Evolutionary conservation across 2,113 vertebrate genomes (phyloP).

Genomic region (Neotoma lepida): DNA sequence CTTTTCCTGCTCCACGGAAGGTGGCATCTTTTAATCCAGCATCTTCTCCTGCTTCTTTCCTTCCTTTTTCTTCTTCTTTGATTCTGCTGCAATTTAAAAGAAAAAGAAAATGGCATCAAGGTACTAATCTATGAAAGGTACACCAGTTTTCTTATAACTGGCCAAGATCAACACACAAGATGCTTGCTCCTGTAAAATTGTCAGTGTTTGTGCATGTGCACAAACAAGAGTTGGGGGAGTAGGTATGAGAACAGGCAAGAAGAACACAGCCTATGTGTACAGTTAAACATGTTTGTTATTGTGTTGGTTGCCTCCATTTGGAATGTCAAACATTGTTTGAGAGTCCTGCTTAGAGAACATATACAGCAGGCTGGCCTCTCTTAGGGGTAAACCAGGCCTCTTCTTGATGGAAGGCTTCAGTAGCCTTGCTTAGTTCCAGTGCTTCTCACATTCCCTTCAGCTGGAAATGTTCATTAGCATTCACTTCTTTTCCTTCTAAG

Average conservation of each 20-base stretch:
- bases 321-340: constrained; percentile 73
- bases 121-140: neutral
- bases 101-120: neutral
- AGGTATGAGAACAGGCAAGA: neutral
- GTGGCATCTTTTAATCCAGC: constrained; percentile 84
- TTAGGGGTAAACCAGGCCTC: constrained; percentile 70
- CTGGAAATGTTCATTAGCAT: neutral
- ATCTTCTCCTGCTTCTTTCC: constrained; percentile 91
- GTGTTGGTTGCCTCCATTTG: constrained; percentile 52
- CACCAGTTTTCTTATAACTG: neutral
- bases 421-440: neutral
- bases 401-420: constrained; percentile 63
- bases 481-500: constrained; percentile 55
- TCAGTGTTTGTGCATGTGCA: neutral
- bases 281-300: constrained; percentile 33
- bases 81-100: constrained; percentile 82
- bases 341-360: constrained; percentile 72
- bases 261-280: neutral
- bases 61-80: constrained; percentile 92
- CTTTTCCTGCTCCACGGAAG: constrained; percentile 68
- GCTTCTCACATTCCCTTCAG: constrained; percentile 55
- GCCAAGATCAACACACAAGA: neutral
- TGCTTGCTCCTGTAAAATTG: neutral
- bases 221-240: neutral
- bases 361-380: constrained; percentile 64